Conservation (phyloP, 2,888 invertebrate species). For the Tenthredo scrophulariae region DNA sequence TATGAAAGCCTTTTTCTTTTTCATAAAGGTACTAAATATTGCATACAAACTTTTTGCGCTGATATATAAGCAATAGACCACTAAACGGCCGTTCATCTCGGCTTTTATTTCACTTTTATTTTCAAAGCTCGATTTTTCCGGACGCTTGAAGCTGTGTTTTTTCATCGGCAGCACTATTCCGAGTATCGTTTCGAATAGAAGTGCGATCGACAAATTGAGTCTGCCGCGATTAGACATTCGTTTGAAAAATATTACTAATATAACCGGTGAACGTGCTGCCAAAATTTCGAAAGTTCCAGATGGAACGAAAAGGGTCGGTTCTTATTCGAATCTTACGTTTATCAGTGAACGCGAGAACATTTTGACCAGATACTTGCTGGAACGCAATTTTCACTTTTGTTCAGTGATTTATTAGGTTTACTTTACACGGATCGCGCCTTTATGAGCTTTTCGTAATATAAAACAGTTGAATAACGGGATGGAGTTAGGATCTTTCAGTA, state of each 20-base stretch:
- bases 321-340: conserved; percentile 20
- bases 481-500: conserved; percentile 8
- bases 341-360: background rate
- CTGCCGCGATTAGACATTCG: background rate
- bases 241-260: background rate
- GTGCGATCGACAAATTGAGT: background rate
- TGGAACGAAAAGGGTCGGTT: background rate
- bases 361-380: conserved; percentile 13
- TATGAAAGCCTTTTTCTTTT: background rate
- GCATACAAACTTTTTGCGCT: background rate
- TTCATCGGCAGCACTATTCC: background rate
- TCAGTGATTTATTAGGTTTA: conserved; percentile 18
- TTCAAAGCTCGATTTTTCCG: background rate
- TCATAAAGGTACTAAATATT: background rate
- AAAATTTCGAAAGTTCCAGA: background rate
- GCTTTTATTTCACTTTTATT: background rate
- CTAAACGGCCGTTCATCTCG: background rate
- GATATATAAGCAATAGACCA: background rate
- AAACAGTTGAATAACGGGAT: conserved; percentile 25
- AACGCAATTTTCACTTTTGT: conserved; percentile 20
- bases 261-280: background rate
- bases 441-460: conserved; percentile 43
- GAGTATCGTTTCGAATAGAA: background rate
- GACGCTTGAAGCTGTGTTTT: background rate
- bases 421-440: background rate